Evolutionary conservation across 2,113 vertebrate species (phyloP), one percentile per base, ranked within the genome.

Genomic region (Alaudala cheleensis): DNA sequence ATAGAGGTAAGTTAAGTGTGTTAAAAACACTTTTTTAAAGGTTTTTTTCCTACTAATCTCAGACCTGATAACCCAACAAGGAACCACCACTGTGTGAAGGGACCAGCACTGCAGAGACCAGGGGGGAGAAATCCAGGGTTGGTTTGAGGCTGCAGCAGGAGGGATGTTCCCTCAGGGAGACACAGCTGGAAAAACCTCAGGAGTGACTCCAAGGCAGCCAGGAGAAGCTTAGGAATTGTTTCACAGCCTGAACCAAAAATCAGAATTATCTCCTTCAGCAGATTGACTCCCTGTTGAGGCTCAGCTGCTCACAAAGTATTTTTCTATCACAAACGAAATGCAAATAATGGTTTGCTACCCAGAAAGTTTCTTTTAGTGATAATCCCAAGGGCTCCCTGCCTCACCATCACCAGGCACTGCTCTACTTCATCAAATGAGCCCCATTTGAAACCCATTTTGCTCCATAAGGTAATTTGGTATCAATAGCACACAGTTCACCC

Each of bases 301-400:
- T 81, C 85, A 44, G 69, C 31, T 84, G 40, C 72, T 81, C 83
- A 72, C 33, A 45, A 83, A 88, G 60, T 67, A 8, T 82, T 92
- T 95, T 93, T 34, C 54, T 39, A 24, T 45, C 53, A 49, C 4
- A 92, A 93, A 96, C 72, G 57, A 93, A 93, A 92, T 81, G 65
- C 78, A 76, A 81, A 61, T 79, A 84, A 90, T 9, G 22, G 60
- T 78, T 94, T 90, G 61, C 44, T 92, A 66, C 21, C 47, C 45
- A 58, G 67, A 51, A 72, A 95, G 72, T 94, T 94, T 78, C 74
- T 81, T 62, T 34, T 7, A 69, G 64, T 16, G 57, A 67, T 8
- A 86, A 49, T 84, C 94, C 80, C 93, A 42, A 64, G 80, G 81
- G 88, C 33, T 71, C 80, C 61, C 6, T 47, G 90, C n/a, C 70